These are phyloP conservation scores for Philopedon plagiatum DNA, from an alignment of 2,888 invertebrate genomes.

Conservation along the genomic window DNA sequence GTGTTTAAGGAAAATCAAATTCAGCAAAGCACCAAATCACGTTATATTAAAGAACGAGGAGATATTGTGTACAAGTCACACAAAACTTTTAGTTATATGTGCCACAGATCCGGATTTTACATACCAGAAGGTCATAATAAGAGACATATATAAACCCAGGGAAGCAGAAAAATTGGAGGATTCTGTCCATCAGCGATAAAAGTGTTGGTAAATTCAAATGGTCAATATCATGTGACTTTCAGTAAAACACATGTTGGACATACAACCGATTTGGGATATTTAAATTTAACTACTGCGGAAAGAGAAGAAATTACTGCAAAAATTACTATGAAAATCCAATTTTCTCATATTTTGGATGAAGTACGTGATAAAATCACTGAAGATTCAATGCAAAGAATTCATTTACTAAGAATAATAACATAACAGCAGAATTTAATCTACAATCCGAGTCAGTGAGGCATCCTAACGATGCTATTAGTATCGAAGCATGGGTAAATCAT, in stretches of 20 bases:
- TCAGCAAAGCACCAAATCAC: too few relatives aligned
- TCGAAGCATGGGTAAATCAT: constrained; percentile 42
- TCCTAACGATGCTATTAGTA: constrained; percentile 24
- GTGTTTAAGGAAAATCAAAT: too few relatives aligned
- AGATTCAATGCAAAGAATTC: constrained; percentile 35
- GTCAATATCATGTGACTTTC: constrained; percentile 1
- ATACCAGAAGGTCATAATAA: background rate
- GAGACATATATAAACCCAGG: constrained; percentile 23
- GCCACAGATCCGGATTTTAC: constrained; percentile 22
- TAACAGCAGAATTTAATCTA: constrained; percentile 46
- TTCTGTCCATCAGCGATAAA: constrained; percentile 31
- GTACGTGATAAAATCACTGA: constrained; percentile 35
- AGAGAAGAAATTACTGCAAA: constrained; percentile 35
- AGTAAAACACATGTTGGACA: constrained; percentile 28
- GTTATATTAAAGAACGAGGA: too few relatives aligned
- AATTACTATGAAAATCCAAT: constrained; percentile 43
- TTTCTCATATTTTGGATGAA: constrained; percentile 43
- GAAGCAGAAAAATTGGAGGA: constrained; percentile 27
- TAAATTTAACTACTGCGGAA: constrained; percentile 25
- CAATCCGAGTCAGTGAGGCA: background rate
- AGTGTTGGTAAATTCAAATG: constrained; percentile 2
- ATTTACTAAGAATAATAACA: constrained; percentile 49
- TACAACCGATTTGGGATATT: constrained; percentile 32
- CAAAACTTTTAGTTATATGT: too few relatives aligned
- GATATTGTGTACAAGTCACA: too few relatives aligned